Evolutionary conservation across 2,888 invertebrate genomes (phyloP), one percentile per base, ranked within the genome.

Genomic region (Notodonta dromedarius): DNA sequence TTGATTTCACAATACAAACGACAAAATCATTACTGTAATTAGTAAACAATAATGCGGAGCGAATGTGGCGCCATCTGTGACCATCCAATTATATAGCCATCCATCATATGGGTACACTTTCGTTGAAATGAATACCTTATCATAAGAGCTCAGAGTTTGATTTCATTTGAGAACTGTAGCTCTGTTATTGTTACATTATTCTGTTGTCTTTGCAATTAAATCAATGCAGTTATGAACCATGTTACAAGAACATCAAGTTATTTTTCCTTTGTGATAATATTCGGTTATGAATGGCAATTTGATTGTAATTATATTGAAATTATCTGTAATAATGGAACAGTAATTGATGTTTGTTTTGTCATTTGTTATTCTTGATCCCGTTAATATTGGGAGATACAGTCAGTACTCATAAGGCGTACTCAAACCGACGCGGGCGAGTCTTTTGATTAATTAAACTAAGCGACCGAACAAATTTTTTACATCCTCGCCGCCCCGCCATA

Each of bases 1-100:
- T 54, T 57, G 50, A 57, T 61, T 64, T 58, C 57, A 67, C 63
- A 64, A 66, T 57, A 53, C 60, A 63, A 76, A 63, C 57, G 69
- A 65, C 65, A 63, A 67, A 66, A 70, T 67, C 57, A 66, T 65
- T 55, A 24, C 60, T 56, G 51, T 76, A 74, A 76, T 76, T 66
- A 76, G 57, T 56, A 62, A 66, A 70, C 68, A 70, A 76, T 75
- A 65, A 68, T 68, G 61, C 58, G 53, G 42, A 35, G 55, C 56
- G 57, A 60, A 55, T 61, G 59, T 57, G 50, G 44, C 59, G 60
- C 67, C 69, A 64, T 69, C 67, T 69, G 64, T 62, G 65, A 63
- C 61, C 55, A 56, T n/a, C 56, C 66, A 64, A 75, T 75, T 73
- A 73, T 69, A 57, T 56, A 61, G 11, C 57, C 71, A 74, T 75